A percentile compares a stretch with the other conserved stretches of the same genome.
Evolutionary conservation across 2,888 invertebrate genomes (phyloP).

Genomic region (Rhodophaea formosa): DNA sequence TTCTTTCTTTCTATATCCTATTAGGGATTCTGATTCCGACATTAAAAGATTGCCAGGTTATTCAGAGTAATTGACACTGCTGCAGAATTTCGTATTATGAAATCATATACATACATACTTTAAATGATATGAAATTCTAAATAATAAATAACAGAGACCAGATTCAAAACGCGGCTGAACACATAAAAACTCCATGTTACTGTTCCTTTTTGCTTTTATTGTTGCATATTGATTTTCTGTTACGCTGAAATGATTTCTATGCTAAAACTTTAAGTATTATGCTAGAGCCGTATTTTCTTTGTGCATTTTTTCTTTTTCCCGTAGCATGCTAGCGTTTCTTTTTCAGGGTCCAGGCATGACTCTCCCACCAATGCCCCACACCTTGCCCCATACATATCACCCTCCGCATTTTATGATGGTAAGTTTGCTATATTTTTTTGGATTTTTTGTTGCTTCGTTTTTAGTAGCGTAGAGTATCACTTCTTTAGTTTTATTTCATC

Average conservation of each 20-base stretch:
- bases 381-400: constrained; percentile 79
- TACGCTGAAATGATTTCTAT: constrained; percentile 25
- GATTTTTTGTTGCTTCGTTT: constrained; percentile 26
- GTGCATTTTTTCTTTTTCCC: constrained; percentile 49
- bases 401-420: constrained; percentile 80
- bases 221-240: constrained; percentile 42
- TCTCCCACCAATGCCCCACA: constrained; percentile 76
- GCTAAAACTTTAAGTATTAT: constrained; percentile 26
- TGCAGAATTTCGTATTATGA: no score
- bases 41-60: no score
- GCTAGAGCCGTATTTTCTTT: constrained; percentile 31
- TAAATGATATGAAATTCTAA: not conserved
- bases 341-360: constrained; percentile 80
- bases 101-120: no score
- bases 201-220: constrained; percentile 40
- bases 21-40: no score
- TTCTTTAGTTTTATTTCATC: constrained; percentile 11
- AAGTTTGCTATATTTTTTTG: constrained; percentile 49
- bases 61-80: no score
- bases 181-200: constrained; percentile 4
- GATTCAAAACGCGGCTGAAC: not conserved
- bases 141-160: not conserved
- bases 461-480: constrained; percentile 25
- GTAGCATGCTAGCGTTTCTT: constrained; percentile 68
- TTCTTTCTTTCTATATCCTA: no score